These are phyloP conservation scores for Meliscaeva auricollis DNA, from an alignment of 2,888 invertebrate genomes.

Conservation along the genomic window DNA sequence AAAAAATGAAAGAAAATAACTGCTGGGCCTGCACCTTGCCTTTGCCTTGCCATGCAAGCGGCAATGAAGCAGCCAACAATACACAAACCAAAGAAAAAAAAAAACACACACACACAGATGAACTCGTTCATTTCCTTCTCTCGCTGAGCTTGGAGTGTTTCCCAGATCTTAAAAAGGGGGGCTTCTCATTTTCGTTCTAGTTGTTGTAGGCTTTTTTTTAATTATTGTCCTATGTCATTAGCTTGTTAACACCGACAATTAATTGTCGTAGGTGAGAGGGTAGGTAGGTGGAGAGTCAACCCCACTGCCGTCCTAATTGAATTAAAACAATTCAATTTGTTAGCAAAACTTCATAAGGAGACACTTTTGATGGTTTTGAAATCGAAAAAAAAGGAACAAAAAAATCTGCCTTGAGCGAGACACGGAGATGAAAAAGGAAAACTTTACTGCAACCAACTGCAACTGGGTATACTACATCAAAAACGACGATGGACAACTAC, in stretches of 20 bases:
- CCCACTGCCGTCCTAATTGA: conserved; percentile 65
- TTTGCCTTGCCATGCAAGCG: conserved; percentile 55
- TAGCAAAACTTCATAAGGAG: neutral
- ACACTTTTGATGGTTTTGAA: neutral
- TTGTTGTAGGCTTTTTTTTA: conserved; percentile 29
- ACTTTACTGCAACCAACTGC: neutral
- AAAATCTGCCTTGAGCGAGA: conserved; percentile 2
- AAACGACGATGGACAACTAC: too few relatives aligned
- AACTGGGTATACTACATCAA: too few relatives aligned
- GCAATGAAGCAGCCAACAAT: conserved; percentile 4
- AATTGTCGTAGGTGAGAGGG: conserved; percentile 38
- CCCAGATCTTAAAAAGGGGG: conserved; percentile 39
- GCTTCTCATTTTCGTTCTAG: neutral
- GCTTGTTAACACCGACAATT: conserved; percentile 73
- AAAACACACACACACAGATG: neutral
- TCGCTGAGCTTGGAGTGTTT: conserved; percentile 37
- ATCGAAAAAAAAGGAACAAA: neutral
- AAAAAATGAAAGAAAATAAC: conserved; percentile 38
- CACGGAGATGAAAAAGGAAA: conserved; percentile 16
- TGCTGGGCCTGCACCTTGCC: conserved; percentile 50
- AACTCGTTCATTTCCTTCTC: conserved; percentile 44
- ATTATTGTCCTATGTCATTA: conserved; percentile 59
- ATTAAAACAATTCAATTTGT: conserved; percentile 61
- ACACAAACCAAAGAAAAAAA: neutral
- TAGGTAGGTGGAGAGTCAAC: neutral